Conservation (phyloP, 2,113 vertebrate genomes). For the Nothoprocta pentlandii region DNA sequence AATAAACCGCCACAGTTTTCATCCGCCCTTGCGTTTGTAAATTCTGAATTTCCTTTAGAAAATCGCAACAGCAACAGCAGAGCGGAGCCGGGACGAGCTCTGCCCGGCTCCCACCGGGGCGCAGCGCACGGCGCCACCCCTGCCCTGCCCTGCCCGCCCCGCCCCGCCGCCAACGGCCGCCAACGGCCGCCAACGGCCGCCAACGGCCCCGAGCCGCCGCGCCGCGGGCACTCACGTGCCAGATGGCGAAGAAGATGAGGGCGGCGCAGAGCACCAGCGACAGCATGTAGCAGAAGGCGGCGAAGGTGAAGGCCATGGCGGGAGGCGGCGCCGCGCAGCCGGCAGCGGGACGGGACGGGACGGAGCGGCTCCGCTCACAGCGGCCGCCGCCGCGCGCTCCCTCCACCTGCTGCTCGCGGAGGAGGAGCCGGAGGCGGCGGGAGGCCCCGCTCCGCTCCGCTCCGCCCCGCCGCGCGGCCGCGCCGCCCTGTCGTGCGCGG, state of each 20-base stretch:
- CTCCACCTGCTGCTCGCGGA: too few species aligned
- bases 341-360: not conserved
- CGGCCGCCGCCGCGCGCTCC: too few species aligned
- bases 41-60: not conserved
- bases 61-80: not conserved
- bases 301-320: constrained; percentile 95
- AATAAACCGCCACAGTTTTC: accelerated
- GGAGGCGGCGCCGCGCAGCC: not conserved
- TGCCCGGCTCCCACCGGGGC: not conserved
- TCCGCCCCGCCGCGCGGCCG: too few species aligned
- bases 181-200: too few species aligned
- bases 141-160: not conserved
- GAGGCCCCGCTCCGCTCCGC: too few species aligned
- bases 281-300: constrained; percentile 99
- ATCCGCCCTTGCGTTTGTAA: accelerated
- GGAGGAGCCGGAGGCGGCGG: too few species aligned
- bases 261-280: constrained; percentile 94
- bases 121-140: too few species aligned
- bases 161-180: too few species aligned
- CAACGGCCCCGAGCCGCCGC: not conserved
- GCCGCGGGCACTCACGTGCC: constrained; percentile 89
- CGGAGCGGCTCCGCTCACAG: too few species aligned
- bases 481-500: too few species aligned
- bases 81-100: not conserved
- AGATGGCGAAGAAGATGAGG: constrained; percentile 98